Conservation (phyloP, 2,113 vertebrate genomes). For the Lophochroa leadbeateri region DNA sequence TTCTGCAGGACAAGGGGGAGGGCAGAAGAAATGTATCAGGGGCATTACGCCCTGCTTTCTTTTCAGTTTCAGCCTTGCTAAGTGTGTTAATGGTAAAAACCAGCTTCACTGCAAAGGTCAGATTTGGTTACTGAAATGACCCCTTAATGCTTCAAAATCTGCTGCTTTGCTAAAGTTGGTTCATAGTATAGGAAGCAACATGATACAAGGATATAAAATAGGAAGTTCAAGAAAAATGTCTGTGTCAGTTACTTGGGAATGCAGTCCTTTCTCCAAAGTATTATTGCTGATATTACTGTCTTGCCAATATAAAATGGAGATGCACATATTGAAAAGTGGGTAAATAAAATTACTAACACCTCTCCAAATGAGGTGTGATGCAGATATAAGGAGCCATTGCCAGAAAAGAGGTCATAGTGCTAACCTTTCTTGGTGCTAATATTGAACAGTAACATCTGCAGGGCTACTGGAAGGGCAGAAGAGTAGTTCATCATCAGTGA, state of each 20-base stretch:
- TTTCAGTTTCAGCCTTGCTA: not conserved
- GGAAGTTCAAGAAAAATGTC: not conserved
- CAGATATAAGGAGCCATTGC: not conserved
- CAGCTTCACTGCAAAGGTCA: not conserved
- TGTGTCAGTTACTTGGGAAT: not conserved
- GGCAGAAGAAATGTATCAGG: no score
- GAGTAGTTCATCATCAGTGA: not conserved
- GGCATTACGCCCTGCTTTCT: no score
- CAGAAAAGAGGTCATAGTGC: not conserved
- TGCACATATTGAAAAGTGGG: not conserved
- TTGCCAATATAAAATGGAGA: not conserved
- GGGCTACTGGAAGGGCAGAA: not conserved
- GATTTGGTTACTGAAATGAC: not conserved
- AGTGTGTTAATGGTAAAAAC: not conserved
- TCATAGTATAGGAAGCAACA: not conserved
- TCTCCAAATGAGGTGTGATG: not conserved
- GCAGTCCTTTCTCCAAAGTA: not conserved
- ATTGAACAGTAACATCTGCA: not conserved
- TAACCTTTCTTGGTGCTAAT: not conserved
- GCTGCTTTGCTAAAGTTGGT: not conserved
- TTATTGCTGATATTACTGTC: not conserved
- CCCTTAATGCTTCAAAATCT: not conserved
- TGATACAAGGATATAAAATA: not conserved
- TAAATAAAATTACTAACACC: not conserved
- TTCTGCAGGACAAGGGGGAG: no score